A percentile compares a stretch with the other conserved stretches of the same genome.
These are phyloP conservation scores for Drosophila seclusa DNA, from an alignment of 2,888 invertebrate genomes.

Conservation along the genomic window DNA sequence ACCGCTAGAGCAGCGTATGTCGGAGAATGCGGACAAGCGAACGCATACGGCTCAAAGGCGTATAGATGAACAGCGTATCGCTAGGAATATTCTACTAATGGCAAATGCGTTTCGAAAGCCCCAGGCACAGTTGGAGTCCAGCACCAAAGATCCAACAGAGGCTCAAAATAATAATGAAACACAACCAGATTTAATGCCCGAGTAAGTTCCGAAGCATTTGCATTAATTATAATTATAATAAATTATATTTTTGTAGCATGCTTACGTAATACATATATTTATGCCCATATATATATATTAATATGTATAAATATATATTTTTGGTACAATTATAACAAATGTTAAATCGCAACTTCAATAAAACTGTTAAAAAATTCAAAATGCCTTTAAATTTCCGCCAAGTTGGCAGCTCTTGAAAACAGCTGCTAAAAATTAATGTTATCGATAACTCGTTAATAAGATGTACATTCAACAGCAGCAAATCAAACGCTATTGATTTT, in stretches of 20 bases:
- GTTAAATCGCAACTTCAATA: conserved; percentile 42
- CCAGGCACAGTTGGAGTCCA: conserved; percentile 24
- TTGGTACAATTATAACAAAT: conserved; percentile 37
- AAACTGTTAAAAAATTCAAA: conserved; percentile 37
- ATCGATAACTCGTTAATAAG: conserved; percentile 30
- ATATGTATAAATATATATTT: conserved; percentile 34
- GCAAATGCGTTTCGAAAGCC: conserved; percentile 78
- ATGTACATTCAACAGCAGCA: not conserved
- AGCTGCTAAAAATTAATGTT: conserved; percentile 16
- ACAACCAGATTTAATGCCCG: conserved; percentile 67
- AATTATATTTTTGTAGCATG: conserved; percentile 56
- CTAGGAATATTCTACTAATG: conserved; percentile 85
- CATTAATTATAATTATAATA: not conserved
- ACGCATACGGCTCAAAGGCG: conserved; percentile 89
- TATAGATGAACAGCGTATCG: conserved; percentile 88
- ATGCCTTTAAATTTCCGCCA: not conserved
- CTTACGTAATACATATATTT: conserved; percentile 48
- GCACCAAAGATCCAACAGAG: conserved; percentile 24
- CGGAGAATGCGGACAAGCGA: conserved; percentile 84
- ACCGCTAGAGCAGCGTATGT: conserved; percentile 81
- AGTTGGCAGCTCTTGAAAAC: conserved; percentile 31
- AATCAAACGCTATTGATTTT: conserved; percentile 57
- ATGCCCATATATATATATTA: conserved; percentile 1
- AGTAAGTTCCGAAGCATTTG: conserved; percentile 59
- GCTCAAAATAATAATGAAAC: conserved; percentile 36